Base-by-base conservation (phyloP, 2,113 vertebrate genomes). In the Laticauda colubrina region DNA sequence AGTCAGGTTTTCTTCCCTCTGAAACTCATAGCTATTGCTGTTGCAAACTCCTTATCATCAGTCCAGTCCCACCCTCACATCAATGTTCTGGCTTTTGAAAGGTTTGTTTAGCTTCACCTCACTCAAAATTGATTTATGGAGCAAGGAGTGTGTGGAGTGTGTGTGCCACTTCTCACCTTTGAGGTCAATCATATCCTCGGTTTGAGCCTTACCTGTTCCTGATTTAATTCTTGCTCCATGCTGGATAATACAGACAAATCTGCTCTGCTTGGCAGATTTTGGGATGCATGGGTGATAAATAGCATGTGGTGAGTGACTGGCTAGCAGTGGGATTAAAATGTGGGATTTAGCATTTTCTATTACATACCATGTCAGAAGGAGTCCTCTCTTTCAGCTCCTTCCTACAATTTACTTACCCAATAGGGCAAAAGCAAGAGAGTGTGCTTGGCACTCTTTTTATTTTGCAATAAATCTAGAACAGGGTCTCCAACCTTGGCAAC, bases 21-120 rank as follows among this genome's bases (percentile, higher is more conserved):
- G n/a, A 93, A 95, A 93, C 90, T 0, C 0, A 57, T 54, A 39
- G 18, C 91, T 86, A 89, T 23, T 34, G 90, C 93, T 88, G 89
- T 56, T 89, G 64, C 95, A 95, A 96, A 93, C 88, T 94, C 91
- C 93, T 93, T 26, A 53, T 89, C 92, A 95, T 93, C 93, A 95
- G 87, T 1, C 0, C 92, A 90, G 93, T 6, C n/a, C 4, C n/a
- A 1, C n/a, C 93, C 91, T 39, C 94, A 91, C 48, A 81, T 94
- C 95, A 94, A 88, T 55, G 94, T 94, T 92, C 90, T 87, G 92
- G 89, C 89, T 90, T 96, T 96, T 96, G 91, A 93, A 93, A 91
- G 93, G 93, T 95, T 89, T 87, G 92, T 94, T 97, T 95, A 94
- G 93, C 90, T 94, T 96, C 93, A 39, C 93, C 92, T 96, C 88